phyloP scores from a whole-genome alignment of 2,113 vertebrate genomes.

The Pollimyrus isidori region DNA sequence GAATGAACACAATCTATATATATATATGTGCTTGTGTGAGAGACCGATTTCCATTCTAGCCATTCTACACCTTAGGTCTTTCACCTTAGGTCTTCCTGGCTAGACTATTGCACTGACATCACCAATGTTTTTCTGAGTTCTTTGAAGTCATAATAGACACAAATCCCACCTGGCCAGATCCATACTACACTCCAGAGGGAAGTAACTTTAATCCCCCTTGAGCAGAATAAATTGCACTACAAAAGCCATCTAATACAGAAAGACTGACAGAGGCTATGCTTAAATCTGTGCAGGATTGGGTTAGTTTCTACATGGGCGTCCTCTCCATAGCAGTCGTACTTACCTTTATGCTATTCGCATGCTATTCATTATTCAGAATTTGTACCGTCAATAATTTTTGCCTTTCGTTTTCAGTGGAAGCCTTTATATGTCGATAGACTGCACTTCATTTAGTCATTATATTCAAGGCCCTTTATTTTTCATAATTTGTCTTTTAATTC shows the following conservation, averaged over 20 bases:
- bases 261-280: constrained; percentile 70
- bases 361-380: neutral
- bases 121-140: neutral
- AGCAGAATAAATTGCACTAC: constrained; percentile 80
- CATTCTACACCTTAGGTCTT: neutral
- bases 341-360: neutral
- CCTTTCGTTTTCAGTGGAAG: neutral
- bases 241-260: constrained; percentile 65
- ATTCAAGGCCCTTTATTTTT: neutral
- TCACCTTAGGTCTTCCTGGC: neutral
- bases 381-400: neutral
- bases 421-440: neutral
- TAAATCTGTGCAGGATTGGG: constrained; percentile 52
- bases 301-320: constrained; percentile 28
- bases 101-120: neutral
- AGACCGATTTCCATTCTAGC: neutral
- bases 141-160: neutral
- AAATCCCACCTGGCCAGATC: neutral
- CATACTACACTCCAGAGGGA: neutral
- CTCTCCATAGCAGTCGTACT: neutral
- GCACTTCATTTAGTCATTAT: neutral
- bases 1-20: neutral
- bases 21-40: neutral
- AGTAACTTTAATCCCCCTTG: constrained; percentile 70
- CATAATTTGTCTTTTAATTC: neutral